Evolutionary conservation across 2,797 vertebrate species (phyloP).

Genomic region (Gadopsis bispinosus): DNA sequence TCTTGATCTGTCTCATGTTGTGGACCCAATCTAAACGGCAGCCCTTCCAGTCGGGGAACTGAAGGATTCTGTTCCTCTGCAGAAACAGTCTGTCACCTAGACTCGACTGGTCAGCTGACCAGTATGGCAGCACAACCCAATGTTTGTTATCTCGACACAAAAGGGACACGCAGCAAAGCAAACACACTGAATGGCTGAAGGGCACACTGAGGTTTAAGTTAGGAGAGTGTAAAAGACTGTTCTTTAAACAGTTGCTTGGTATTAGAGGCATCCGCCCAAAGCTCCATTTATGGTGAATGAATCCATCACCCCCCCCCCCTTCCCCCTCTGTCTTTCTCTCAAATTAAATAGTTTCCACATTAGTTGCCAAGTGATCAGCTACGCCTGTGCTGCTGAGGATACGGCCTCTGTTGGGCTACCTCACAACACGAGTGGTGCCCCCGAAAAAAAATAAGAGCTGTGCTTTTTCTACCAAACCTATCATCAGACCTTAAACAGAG

Average conservation of each 20-base stretch:
- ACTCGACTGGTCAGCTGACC: slow-evolving; percentile 2
- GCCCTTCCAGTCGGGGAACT: background rate
- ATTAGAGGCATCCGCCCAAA: slow-evolving; percentile 41
- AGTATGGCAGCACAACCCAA: background rate
- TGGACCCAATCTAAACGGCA: background rate
- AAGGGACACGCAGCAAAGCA: background rate
- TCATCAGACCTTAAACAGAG: slow-evolving; percentile 23
- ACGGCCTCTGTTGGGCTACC: background rate
- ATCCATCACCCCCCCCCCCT: slow-evolving; percentile 40
- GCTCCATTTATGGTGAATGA: slow-evolving; percentile 72
- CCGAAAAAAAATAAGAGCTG: background rate
- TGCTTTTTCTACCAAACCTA: background rate
- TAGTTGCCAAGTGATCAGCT: slow-evolving; percentile 67
- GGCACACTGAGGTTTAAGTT: background rate
- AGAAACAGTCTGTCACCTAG: background rate
- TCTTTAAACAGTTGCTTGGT: slow-evolving; percentile 44
- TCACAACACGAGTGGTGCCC: background rate
- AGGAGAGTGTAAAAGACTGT: slow-evolving; percentile 16
- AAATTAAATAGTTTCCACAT: slow-evolving; percentile 77
- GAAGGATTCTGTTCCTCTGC: background rate
- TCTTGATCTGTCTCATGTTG: background rate
- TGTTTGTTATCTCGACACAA: slow-evolving; percentile 41
- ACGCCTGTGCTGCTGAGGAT: slow-evolving; percentile 30
- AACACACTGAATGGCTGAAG: background rate
- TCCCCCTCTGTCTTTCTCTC: slow-evolving; percentile 41